Conservation (phyloP, 2,797 vertebrate genomes). For the Semaprochilodus insignis region DNA sequence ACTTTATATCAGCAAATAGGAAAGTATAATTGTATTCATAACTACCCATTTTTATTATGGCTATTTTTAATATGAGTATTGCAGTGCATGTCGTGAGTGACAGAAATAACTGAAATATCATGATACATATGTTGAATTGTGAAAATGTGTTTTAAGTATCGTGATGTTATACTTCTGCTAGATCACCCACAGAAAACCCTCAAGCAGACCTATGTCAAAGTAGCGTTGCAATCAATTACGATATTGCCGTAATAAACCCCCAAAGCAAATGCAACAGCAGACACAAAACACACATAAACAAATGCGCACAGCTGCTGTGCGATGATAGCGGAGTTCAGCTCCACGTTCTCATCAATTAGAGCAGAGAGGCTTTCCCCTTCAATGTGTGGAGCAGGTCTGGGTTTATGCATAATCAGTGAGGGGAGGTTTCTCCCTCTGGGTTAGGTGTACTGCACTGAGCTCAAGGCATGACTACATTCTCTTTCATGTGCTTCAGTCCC, state of each 20-base stretch:
- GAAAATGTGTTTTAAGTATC: neutral
- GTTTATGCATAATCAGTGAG: slow-evolving; percentile 18
- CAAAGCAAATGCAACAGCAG: neutral
- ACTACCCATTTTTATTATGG: neutral
- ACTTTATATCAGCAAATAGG: too few species aligned
- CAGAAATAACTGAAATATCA: too few species aligned
- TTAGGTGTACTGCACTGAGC: neutral
- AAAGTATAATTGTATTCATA: too few species aligned
- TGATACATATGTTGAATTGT: neutral
- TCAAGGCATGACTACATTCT: slow-evolving; percentile 5
- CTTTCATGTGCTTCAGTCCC: slow-evolving; percentile 12
- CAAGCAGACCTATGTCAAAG: neutral
- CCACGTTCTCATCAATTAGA: neutral
- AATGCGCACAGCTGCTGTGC: neutral
- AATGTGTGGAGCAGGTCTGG: neutral
- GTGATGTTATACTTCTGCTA: neutral
- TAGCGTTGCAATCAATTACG: neutral
- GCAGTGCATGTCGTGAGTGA: too few species aligned
- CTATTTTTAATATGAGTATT: too few species aligned
- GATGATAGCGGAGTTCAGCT: neutral
- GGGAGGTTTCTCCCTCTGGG: slow-evolving; percentile 11
- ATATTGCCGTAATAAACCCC: neutral
- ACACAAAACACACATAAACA: slow-evolving; percentile 20
- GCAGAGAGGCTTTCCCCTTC: neutral
- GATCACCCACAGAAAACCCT: neutral